Base-by-base conservation (phyloP, 1,140 invertebrate genomes). In the Calephelis nemesis region DNA sequence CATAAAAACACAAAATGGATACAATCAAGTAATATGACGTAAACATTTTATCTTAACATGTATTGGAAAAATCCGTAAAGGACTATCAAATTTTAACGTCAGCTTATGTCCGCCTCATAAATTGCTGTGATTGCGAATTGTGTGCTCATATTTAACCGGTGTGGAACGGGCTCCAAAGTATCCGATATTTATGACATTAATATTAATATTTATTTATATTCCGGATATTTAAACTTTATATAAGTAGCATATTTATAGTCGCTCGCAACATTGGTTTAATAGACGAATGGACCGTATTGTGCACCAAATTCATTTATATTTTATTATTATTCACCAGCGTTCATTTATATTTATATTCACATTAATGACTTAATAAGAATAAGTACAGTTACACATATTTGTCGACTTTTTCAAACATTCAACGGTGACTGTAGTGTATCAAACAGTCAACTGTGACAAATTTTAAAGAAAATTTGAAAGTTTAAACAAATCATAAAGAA, bases 41-140 rank as follows among this genome's bases (percentile, higher is more conserved):
- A 54, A 54, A 54, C 19, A 54, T 54, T 54, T 54, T 54, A 54
- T 54, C 50, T 54, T 54, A 54, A 54, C 50, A 19, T 52, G 3
- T 52, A 52, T 52, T 52, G 13, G 15, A 19, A 52, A 52, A 52
- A 52, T 52, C 13, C 50, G 50, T 19, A 52, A 15, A 52, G 15
- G 50, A 54, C 52, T 54, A 54, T 54, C 52, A 54, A 54, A 54
- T 39, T 54, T 54, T 54, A 54, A 54, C 52, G 52, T 54, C 52
- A 54, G 52, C 52, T 54, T 54, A 54, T 39, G 52, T 54, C 52
- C 52, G 52, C 52, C 9, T 54, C 52, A 30, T 54, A 54, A 54
- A 54, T 54, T 54, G 52, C 15, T 54, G 52, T 54, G 52, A 54
- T 54, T 54, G 52, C 52, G 52, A 19, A 54, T 54, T 11, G 19